phyloP scores from a whole-genome alignment of 2,113 vertebrate species.

The Sphyrna mokarran region DNA sequence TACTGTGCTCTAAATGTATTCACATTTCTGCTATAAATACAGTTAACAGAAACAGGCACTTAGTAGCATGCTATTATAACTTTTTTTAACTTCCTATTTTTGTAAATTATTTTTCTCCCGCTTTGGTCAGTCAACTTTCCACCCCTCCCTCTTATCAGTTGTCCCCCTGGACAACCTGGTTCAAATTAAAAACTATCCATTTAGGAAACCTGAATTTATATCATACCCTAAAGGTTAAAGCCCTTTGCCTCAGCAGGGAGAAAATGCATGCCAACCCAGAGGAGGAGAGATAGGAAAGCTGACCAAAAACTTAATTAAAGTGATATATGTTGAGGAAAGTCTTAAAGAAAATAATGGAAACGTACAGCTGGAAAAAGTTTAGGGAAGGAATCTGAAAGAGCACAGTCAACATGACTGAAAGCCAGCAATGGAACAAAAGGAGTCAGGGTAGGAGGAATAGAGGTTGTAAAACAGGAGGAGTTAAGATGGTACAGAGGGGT shows the following conservation, averaged over 20 bases:
- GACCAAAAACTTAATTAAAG: neutral
- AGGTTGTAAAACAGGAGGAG: neutral
- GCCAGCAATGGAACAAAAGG: neutral
- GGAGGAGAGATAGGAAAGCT: neutral
- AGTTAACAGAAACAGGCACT: neutral
- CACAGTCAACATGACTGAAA: neutral
- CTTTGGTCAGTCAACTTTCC: neutral
- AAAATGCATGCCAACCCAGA: neutral
- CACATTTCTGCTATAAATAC: neutral
- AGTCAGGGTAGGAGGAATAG: neutral
- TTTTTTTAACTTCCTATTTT: conserved; percentile 3
- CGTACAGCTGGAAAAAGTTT: neutral
- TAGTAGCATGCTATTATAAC: neutral
- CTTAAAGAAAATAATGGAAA: neutral
- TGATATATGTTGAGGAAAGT: neutral
- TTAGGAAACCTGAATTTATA: neutral
- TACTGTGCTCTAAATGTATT: neutral
- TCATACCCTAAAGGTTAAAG: neutral
- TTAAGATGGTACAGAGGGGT: neutral
- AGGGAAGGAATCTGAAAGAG: neutral
- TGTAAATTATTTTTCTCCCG: neutral
- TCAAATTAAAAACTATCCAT: neutral
- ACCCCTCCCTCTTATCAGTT: neutral
- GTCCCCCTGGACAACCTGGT: neutral
- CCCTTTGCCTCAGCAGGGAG: neutral